A percentile compares a stretch with the other conserved stretches of the same genome.
These are phyloP conservation scores for Phalacrocorax brasilianus DNA, from an alignment of 2,113 vertebrate species.

Conservation along the genomic window DNA sequence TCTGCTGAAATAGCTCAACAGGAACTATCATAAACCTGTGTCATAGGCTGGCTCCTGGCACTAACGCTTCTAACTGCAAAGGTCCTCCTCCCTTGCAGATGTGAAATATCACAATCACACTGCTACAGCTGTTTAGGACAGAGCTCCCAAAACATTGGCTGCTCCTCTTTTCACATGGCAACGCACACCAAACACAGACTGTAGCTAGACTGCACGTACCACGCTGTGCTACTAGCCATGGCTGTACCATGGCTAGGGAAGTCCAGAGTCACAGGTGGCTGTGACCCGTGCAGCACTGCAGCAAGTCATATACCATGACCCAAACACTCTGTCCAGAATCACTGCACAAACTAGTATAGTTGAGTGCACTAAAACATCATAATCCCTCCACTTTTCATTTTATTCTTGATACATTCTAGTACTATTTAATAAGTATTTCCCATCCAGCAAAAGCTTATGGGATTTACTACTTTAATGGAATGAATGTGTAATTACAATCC, in stretches of 20 bases:
- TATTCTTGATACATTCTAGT: neutral
- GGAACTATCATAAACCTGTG: neutral
- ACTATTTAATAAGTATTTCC: neutral
- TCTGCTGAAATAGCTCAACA: neutral
- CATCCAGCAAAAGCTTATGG: neutral
- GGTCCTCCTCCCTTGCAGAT: neutral
- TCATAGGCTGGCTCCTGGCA: neutral
- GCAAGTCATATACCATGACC: neutral
- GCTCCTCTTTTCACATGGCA: neutral
- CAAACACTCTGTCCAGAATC: neutral
- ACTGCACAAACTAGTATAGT: neutral
- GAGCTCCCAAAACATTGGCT: neutral
- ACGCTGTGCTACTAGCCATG: fast-evolving
- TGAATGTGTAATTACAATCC: neutral
- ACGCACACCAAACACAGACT: neutral
- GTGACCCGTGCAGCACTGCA: neutral
- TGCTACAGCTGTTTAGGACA: neutral
- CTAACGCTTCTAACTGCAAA: neutral
- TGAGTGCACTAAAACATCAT: neutral
- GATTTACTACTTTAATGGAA: neutral
- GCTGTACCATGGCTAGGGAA: fast-evolving
- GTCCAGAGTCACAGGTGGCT: fast-evolving
- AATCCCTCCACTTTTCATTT: neutral
- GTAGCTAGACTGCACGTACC: neutral
- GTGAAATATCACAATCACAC: fast-evolving